Percentiles rank a stretch among this genome's conserved stretches.
phyloP scores from a whole-genome alignment of 2,113 vertebrate genomes.

The Pipra filicauda region DNA sequence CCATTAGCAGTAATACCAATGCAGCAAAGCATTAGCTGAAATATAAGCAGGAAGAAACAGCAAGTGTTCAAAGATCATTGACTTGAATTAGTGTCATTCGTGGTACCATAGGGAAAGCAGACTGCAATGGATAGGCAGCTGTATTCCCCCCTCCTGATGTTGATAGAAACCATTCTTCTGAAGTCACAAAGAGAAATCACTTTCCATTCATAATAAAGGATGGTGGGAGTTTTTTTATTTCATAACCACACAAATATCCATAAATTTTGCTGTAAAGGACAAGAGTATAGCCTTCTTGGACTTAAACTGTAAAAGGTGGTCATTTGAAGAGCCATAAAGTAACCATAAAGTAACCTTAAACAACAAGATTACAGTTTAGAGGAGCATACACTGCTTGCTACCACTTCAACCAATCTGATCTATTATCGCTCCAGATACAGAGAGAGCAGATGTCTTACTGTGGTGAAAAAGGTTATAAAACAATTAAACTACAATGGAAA shows the following conservation, averaged over 20 bases:
- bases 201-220: neutral
- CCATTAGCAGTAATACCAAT: neutral
- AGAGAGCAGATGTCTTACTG: neutral
- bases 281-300: neutral
- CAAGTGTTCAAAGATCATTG: neutral
- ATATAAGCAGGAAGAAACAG: neutral
- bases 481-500: slow-evolving; percentile 14
- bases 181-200: neutral
- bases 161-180: neutral
- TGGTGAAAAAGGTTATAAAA: neutral
- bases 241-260: neutral
- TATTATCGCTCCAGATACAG: neutral
- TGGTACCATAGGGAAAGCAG: neutral
- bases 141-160: neutral
- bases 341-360: neutral
- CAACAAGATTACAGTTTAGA: neutral
- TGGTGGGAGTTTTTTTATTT: neutral
- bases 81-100: accelerated
- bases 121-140: neutral
- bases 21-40: neutral
- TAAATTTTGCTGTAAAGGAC: neutral
- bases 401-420: neutral
- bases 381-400: neutral
- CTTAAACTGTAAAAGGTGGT: neutral
- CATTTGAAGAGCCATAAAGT: neutral